A percentile compares a stretch with the other conserved stretches of the same genome.
Conservation (phyloP, 2,797 vertebrate species). For the Rhinogobio ventralis region DNA sequence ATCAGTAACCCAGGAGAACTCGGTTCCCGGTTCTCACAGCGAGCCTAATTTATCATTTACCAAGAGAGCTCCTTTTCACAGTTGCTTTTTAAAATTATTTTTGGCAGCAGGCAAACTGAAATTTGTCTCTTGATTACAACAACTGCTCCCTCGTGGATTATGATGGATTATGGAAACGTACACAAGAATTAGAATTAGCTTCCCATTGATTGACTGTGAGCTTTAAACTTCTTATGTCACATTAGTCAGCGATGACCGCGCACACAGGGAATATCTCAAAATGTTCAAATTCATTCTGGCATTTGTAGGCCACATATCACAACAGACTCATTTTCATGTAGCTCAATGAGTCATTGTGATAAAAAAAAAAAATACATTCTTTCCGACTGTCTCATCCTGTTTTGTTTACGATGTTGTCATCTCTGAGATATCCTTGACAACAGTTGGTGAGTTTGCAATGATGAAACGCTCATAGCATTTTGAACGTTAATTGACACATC, state of each 20-base stretch:
- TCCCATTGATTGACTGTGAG: slow-evolving; percentile 37
- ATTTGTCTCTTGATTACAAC: slow-evolving; percentile 51
- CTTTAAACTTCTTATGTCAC: slow-evolving; percentile 33
- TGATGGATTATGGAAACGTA: slow-evolving; percentile 47
- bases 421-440: slow-evolving; percentile 27
- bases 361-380: neutral
- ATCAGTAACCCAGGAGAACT: slow-evolving; percentile 14
- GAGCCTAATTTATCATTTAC: slow-evolving; percentile 33
- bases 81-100: slow-evolving; percentile 50
- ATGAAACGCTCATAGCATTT: slow-evolving; percentile 26
- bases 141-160: slow-evolving; percentile 37
- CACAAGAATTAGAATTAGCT: slow-evolving; percentile 42
- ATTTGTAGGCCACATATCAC: slow-evolving; percentile 30
- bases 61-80: slow-evolving; percentile 40
- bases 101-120: slow-evolving; percentile 42
- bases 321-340: neutral
- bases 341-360: neutral
- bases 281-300: neutral
- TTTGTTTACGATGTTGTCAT: slow-evolving; percentile 20
- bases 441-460: slow-evolving; percentile 47
- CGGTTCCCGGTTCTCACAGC: slow-evolving; percentile 42
- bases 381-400: slow-evolving; percentile 24
- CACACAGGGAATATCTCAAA: neutral
- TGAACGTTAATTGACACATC: slow-evolving; percentile 14
- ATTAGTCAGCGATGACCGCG: slow-evolving; percentile 11